phyloP scores from a whole-genome alignment of 2,888 invertebrate genomes.

The Quadriops clusia region DNA sequence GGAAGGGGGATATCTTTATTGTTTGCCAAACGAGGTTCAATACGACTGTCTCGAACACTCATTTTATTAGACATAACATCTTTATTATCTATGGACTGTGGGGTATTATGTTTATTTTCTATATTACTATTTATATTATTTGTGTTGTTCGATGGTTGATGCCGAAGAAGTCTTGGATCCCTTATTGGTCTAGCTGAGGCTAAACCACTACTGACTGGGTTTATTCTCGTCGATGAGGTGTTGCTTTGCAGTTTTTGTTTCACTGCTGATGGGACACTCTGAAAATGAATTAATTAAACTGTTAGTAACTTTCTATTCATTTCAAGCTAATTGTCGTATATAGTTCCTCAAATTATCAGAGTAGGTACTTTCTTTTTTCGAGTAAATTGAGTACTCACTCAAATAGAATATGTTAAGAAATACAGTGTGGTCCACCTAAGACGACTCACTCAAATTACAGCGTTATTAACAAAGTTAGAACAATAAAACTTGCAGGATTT shows the following conservation, averaged over 20 bases:
- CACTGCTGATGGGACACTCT: constrained; percentile 9
- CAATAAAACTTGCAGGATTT: too few species aligned
- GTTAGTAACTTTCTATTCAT: too few species aligned
- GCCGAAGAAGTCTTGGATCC: constrained; percentile 32
- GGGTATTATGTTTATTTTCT: constrained; percentile 26
- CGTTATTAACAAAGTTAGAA: too few species aligned
- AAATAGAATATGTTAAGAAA: too few species aligned
- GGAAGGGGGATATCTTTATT: constrained; percentile 30
- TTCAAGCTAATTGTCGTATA: too few species aligned
- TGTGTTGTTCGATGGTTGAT: constrained; percentile 26
- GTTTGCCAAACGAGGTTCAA: constrained; percentile 35
- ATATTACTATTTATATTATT: constrained; percentile 24
- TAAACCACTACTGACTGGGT: constrained; percentile 39
- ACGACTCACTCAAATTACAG: too few species aligned
- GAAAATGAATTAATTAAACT: too few species aligned
- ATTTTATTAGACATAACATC: constrained; percentile 35
- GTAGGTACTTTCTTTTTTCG: too few species aligned
- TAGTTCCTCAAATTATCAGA: too few species aligned
- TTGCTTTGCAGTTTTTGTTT: constrained; percentile 14
- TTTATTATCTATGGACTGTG: too few species aligned
- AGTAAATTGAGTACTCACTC: too few species aligned
- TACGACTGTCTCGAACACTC: constrained; percentile 32
- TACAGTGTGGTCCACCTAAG: too few species aligned
- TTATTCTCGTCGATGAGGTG: constrained; percentile 36
- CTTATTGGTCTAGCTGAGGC: constrained; percentile 29